phyloP scores from a whole-genome alignment of 2,113 vertebrate species.

The Raphicerus campestris region DNA sequence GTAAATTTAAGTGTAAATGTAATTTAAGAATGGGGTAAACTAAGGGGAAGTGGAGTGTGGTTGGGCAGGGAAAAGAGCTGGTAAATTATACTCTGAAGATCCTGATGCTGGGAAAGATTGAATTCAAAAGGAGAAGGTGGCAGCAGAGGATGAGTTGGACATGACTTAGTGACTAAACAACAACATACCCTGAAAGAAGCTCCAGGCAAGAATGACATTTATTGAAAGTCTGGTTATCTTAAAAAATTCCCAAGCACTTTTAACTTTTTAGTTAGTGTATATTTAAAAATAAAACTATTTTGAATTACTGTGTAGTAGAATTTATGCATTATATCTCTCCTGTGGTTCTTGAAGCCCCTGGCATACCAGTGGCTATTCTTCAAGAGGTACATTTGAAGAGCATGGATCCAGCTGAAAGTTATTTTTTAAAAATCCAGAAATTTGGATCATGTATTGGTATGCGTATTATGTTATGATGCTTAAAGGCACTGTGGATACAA shows the following conservation, averaged over 20 bases:
- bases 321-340: not conserved
- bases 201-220: not conserved
- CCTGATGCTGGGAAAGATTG: not conserved
- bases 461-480: not conserved
- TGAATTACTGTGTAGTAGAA: not conserved
- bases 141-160: not conserved
- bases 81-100: not conserved
- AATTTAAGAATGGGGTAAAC: not conserved
- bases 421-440: not conserved
- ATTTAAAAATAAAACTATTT: constrained; percentile 15
- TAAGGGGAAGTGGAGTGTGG: not conserved
- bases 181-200: not conserved
- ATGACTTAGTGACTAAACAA: not conserved
- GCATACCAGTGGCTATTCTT: not conserved
- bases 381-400: not conserved
- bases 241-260: not conserved
- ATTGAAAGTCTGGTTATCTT: not conserved
- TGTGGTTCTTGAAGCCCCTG: constrained; percentile 14
- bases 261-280: not conserved
- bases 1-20: not conserved
- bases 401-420: not conserved
- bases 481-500: not conserved
- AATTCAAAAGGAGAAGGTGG: not conserved
- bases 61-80: not conserved
- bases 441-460: not conserved